phyloP scores from a whole-genome alignment of 2,888 invertebrate species.

The Dysmachus trigonus region DNA sequence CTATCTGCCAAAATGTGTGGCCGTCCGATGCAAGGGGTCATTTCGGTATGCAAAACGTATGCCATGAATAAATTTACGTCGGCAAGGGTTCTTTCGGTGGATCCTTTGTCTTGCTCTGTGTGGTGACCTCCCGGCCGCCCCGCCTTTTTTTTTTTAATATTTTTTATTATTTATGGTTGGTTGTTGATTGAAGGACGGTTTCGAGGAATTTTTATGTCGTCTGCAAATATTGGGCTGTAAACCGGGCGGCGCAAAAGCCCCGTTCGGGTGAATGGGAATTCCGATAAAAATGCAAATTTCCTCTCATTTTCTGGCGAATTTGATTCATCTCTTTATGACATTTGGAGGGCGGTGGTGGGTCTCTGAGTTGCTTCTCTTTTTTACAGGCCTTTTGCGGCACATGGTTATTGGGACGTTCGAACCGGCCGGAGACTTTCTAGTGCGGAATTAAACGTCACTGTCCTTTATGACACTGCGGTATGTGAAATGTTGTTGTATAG shows the following conservation, averaged over 20 bases:
- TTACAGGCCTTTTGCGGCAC: neutral
- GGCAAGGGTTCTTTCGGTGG: slow-evolving; percentile 44
- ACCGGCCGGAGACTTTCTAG: neutral
- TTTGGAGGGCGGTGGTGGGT: slow-evolving; percentile 19
- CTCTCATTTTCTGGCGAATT: slow-evolving; percentile 39
- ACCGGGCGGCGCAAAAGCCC: slow-evolving; percentile 5
- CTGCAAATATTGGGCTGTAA: slow-evolving; percentile 48
- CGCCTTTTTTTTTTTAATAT: slow-evolving; percentile 33
- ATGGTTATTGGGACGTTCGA: neutral
- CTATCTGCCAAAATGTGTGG: slow-evolving; percentile 22
- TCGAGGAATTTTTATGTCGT: slow-evolving; percentile 48
- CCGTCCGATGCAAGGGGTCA: slow-evolving; percentile 43
- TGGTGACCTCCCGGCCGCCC: neutral
- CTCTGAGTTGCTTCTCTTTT: slow-evolving; percentile 5
- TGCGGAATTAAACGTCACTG: slow-evolving; percentile 2
- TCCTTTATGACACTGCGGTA: neutral
- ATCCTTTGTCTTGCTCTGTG: slow-evolving; percentile 46
- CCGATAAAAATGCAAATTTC: slow-evolving; percentile 49
- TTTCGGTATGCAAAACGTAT: slow-evolving; percentile 50
- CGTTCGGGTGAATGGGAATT: slow-evolving; percentile 39
- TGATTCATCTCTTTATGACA: slow-evolving; percentile 38
- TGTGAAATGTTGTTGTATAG: neutral
- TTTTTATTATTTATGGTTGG: slow-evolving; percentile 49
- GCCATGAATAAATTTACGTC: slow-evolving; percentile 50
- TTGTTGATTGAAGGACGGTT: slow-evolving; percentile 49